phyloP scores from a whole-genome alignment of 2,888 invertebrate species.

The Pristionchus arcanus region DNA sequence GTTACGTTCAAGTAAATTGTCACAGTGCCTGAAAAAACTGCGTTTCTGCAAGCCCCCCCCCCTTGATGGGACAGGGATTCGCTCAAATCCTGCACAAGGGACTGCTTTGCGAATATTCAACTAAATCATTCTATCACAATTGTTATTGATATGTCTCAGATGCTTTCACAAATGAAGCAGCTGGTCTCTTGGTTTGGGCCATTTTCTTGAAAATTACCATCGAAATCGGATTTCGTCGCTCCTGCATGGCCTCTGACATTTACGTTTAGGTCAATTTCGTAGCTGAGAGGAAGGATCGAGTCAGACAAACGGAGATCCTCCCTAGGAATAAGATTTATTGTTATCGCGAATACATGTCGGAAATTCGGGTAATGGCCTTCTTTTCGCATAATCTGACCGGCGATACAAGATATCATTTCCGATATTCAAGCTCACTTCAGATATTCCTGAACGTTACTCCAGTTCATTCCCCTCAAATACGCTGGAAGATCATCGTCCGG shows the following conservation, averaged over 20 bases:
- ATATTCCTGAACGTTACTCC: neutral
- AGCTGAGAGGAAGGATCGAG: neutral
- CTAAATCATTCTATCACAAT: too few relatives aligned
- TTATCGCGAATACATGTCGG: too few relatives aligned
- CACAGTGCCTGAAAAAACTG: neutral
- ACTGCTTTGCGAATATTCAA: too few relatives aligned
- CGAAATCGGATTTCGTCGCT: neutral
- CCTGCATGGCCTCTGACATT: constrained; percentile 17
- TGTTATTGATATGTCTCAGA: too few relatives aligned
- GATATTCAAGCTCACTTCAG: neutral
- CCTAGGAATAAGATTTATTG: neutral
- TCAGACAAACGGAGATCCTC: constrained; percentile 9
- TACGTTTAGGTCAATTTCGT: neutral
- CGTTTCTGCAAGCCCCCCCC: too few relatives aligned
- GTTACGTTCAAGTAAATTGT: neutral
- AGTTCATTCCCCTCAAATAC: neutral
- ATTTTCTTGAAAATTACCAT: neutral
- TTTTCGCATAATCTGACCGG: too few relatives aligned
- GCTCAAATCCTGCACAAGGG: too few relatives aligned
- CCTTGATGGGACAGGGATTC: too few relatives aligned
- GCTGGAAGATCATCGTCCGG: neutral
- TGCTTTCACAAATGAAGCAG: neutral
- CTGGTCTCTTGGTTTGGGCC: too few relatives aligned
- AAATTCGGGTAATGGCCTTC: neutral
- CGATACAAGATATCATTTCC: neutral